Conservation (phyloP, 1,140 invertebrate genomes). For the Panagrolaimus sp. region DNA sequence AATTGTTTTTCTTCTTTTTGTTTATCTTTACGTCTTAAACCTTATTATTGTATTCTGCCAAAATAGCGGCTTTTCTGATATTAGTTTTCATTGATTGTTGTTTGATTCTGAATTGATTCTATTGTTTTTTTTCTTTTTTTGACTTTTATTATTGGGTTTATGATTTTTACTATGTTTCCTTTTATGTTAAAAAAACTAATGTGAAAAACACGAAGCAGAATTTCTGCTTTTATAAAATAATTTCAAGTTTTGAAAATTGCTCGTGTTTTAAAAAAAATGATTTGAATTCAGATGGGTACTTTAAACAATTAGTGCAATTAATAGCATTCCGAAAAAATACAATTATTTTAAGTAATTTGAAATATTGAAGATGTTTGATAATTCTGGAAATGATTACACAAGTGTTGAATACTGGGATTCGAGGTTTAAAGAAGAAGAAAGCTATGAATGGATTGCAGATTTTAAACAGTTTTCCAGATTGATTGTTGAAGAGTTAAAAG, state of each 20-base stretch:
- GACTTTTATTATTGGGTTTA: neutral
- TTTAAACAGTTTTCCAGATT: conserved; percentile 45
- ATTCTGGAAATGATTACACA: conserved; percentile 40
- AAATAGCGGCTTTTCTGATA: neutral
- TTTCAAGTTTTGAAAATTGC: no score
- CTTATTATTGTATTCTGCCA: conserved; percentile 2
- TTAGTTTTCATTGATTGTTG: conserved; percentile 8
- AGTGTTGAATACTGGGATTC: conserved; percentile 56
- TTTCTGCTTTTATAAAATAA: no score
- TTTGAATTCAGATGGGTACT: no score
- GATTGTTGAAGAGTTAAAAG: conserved; percentile 37
- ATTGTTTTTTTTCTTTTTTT: neutral
- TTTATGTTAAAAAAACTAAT: no score
- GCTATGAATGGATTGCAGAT: conserved; percentile 58
- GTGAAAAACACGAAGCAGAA: no score
- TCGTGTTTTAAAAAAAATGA: no score
- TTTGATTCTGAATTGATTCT: neutral
- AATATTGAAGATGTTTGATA: neutral
- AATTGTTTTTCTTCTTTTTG: neutral
- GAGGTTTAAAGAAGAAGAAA: conserved; percentile 51
- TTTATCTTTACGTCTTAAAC: neutral
- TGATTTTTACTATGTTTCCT: neutral
- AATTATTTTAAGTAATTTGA: neutral
- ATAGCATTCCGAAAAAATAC: no score
- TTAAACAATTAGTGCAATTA: no score